Base-by-base conservation (phyloP, 2,797 vertebrate species). In the Rhinoraja longicauda region DNA sequence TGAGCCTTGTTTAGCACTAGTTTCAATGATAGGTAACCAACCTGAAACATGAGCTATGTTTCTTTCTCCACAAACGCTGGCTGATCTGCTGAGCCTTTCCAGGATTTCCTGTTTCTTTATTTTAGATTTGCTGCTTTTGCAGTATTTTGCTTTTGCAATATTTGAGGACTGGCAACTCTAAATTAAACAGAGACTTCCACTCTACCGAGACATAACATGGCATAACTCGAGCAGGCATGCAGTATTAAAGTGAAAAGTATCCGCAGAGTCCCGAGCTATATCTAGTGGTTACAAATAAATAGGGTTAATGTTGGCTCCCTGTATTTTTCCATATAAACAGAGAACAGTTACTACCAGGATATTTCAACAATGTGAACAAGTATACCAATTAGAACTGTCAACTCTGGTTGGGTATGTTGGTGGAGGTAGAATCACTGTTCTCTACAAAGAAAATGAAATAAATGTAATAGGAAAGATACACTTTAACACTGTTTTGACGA, bases 221-320 rank as follows among this genome's bases (percentile, higher is more conserved):
- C 73, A 13, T 73, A 91, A 91, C 21, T 73, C 26, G 70, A 12
- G 36, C 21, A 53, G 21, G 36, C 72, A 45, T n/a, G 26, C 70
- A 45, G 17, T n/a, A 3, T 73, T 91, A 32, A 15, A 73, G 1
- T 72, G 90, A 13, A 73, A 73, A 29, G 39, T 62, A 72, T 72
- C 67, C 13, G 3, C 24, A 91, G 73, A 91, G 90, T 53, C 67
- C 32, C 73, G 45, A 73, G 67, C 36, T 70, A 45, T 88, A 70
- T 90, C 88, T 90, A 90, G 88, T 90, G 88, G 88, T 72, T n/a
- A 36, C n/a, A 45, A 90, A 67, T 32, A 21, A 67, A 91, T 53
- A 32, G 29, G 24, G 39, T 29, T 45, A 26, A 9, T 26, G 19
- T 5, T 72, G 32, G 24, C 21, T 26, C 45, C 26, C 26, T 73